Evolutionary conservation across 2,797 vertebrate species (phyloP).

Genomic region (Phoeniculus purpureus): DNA sequence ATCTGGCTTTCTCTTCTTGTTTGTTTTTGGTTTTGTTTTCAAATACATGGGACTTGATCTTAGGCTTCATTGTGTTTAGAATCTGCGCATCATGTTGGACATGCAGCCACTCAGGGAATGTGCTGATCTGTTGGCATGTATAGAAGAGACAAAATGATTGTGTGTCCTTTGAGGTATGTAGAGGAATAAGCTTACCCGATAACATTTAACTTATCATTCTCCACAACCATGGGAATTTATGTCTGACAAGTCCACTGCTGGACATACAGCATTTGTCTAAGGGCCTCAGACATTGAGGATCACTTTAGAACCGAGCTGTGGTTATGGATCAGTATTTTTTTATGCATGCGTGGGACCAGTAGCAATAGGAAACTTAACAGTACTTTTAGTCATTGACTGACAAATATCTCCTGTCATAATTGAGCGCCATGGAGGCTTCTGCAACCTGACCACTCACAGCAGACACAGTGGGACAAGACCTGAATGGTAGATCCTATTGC

Average conservation of each 20-base stretch:
- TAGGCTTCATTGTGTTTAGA: neutral
- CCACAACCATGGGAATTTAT: too few relatives aligned
- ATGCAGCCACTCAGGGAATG: constrained; percentile 14
- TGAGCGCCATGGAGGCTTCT: neutral
- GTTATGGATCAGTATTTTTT: neutral
- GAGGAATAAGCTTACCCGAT: neutral
- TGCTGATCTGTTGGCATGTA: constrained; percentile 22
- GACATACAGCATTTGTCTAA: neutral
- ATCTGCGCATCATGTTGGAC: neutral
- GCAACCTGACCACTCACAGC: neutral
- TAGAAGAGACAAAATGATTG: neutral
- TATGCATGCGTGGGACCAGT: neutral
- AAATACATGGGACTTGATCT: neutral
- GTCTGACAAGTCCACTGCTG: neutral
- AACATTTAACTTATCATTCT: neutral
- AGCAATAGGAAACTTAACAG: neutral
- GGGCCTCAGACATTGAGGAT: neutral
- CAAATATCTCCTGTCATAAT: neutral
- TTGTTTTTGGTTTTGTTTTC: constrained; percentile 44
- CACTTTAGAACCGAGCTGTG: neutral
- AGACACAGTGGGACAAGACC: neutral
- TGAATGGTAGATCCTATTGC: neutral
- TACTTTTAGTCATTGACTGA: neutral
- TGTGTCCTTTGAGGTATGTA: neutral
- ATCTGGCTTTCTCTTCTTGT: constrained; percentile 62